phyloP scores from a whole-genome alignment of 2,888 invertebrate genomes.

The Dione juno region DNA sequence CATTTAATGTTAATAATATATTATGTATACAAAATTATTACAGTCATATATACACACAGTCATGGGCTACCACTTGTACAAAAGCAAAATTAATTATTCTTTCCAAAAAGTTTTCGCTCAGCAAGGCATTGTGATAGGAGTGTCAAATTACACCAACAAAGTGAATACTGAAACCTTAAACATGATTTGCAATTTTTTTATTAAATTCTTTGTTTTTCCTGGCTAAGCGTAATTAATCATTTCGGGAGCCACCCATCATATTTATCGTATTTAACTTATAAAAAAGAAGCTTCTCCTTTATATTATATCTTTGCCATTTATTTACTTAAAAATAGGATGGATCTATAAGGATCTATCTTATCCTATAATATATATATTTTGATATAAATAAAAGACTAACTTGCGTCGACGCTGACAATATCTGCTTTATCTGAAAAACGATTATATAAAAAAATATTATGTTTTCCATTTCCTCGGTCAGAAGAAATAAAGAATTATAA shows the following conservation, averaged over 20 bases:
- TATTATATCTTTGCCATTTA: no score
- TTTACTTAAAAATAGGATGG: no score
- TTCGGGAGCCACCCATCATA: not conserved
- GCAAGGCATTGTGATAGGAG: not conserved
- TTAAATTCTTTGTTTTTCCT: slow-evolving; percentile 12
- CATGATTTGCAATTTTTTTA: slow-evolving; percentile 17
- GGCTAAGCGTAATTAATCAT: slow-evolving; percentile 13
- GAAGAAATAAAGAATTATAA: no score
- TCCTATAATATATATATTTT: no score
- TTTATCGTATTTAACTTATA: not conserved
- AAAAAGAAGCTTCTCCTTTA: no score
- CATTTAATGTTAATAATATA: no score
- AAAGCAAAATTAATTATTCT: slow-evolving; percentile 2
- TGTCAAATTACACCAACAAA: slow-evolving; percentile 18
- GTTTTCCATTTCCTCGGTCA: no score
- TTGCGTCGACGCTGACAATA: no score
- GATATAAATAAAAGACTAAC: no score
- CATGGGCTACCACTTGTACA: not conserved
- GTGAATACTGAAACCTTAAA: not conserved
- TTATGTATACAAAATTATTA: not conserved
- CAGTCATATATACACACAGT: not conserved
- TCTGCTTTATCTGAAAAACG: no score
- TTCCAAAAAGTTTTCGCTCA: not conserved
- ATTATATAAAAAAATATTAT: no score
- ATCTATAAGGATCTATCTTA: no score